phyloP scores from a whole-genome alignment of 2,113 vertebrate species.

The Panthera tigris region DNA sequence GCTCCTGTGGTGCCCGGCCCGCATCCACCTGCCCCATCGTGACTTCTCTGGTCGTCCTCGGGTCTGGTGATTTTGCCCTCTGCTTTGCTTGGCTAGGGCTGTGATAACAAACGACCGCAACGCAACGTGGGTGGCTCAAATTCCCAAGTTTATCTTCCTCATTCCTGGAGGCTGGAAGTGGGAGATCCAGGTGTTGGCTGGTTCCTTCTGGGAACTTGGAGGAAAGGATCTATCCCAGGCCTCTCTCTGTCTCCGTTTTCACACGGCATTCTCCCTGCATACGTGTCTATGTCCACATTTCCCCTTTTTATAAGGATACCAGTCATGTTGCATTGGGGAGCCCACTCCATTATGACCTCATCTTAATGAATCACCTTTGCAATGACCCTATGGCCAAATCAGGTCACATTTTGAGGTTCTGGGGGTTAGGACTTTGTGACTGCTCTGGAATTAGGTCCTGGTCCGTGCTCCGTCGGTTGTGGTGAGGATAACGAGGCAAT shows the following conservation, averaged over 20 bases:
- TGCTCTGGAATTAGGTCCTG: background rate
- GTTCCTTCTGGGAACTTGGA: background rate
- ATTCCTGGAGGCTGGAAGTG: background rate
- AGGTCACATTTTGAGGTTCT: background rate
- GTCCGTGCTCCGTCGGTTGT: background rate
- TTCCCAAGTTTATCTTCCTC: background rate
- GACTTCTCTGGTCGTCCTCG: background rate
- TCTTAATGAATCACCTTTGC: background rate
- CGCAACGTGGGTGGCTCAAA: rapidly evolving
- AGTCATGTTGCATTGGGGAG: background rate
- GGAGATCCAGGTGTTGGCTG: background rate
- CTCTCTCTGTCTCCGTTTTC: background rate
- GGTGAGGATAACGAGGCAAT: background rate
- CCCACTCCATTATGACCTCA: background rate
- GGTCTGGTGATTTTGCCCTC: background rate
- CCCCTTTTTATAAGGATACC: background rate
- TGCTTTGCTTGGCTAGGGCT: background rate
- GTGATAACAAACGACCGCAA: too few species aligned
- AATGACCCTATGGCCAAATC: background rate
- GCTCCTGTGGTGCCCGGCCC: background rate
- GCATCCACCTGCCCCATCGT: rapidly evolving
- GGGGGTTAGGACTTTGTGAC: background rate
- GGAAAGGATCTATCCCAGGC: background rate
- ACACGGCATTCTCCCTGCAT: background rate
- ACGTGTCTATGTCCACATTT: background rate